Evolutionary conservation across 2,888 invertebrate species (phyloP).

Genomic region (Plemyria rubiginata): DNA sequence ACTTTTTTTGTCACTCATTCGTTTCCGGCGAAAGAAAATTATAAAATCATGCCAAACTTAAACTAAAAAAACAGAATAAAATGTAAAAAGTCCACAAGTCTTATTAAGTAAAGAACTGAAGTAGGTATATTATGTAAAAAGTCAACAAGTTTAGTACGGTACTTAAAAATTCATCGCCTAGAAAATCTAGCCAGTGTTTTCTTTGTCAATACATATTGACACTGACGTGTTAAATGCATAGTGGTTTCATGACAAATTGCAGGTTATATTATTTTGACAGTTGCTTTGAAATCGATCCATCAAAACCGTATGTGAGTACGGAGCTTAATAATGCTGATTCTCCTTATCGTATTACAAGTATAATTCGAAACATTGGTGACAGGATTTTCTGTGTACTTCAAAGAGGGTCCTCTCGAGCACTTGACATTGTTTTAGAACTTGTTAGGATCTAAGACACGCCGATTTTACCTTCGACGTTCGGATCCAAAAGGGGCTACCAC

Average conservation of each 20-base stretch:
- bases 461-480: neutral
- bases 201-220: constrained; percentile 14
- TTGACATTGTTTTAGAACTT: too few species aligned
- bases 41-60: neutral
- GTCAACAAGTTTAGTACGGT: neutral
- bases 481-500: neutral
- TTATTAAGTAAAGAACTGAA: too few species aligned
- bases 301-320: neutral
- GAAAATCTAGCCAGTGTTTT: constrained; percentile 1
- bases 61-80: neutral
- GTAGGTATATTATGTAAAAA: too few species aligned
- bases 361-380: too few species aligned
- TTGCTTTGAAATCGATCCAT: neutral
- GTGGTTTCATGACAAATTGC: constrained; percentile 3
- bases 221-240: constrained; percentile 11
- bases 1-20: constrained; percentile 20
- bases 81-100: neutral
- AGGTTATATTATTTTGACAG: constrained; percentile 24
- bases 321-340: too few species aligned
- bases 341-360: too few species aligned
- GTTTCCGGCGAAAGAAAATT: constrained; percentile 12
- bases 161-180: neutral
- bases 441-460: too few species aligned
- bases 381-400: too few species aligned
- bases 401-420: too few species aligned